Conservation (phyloP, 1,140 invertebrate genomes). For the Drosophila persimilis region DNA sequence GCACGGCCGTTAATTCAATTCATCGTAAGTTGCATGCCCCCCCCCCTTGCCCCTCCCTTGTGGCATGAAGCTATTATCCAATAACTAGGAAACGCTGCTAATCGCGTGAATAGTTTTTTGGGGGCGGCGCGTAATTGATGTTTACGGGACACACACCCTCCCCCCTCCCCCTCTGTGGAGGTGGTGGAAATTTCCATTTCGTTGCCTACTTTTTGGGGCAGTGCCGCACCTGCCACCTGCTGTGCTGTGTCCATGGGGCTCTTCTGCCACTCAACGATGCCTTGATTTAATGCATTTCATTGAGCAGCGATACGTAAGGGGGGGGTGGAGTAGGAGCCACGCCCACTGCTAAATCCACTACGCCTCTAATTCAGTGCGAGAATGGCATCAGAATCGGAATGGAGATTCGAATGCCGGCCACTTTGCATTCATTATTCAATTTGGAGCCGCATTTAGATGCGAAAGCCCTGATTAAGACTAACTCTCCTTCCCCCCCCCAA, state of each 20-base stretch:
- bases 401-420: slow-evolving; percentile 21
- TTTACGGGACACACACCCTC: slow-evolving; percentile 53
- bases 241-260: slow-evolving; percentile 18
- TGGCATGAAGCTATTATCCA: slow-evolving; percentile 61
- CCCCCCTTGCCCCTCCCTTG: slow-evolving; percentile 12
- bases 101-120: slow-evolving; percentile 79
- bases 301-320: slow-evolving; percentile 56
- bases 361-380: not conserved
- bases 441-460: slow-evolving; percentile 75
- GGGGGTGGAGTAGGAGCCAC: not conserved
- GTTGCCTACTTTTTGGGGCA: slow-evolving; percentile 64
- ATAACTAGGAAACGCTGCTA: slow-evolving; percentile 74
- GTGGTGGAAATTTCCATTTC: slow-evolving; percentile 63
- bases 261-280: slow-evolving; percentile 68
- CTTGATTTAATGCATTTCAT: slow-evolving; percentile 81
- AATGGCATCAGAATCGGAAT: too few species aligned
- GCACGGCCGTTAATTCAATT: slow-evolving; percentile 76
- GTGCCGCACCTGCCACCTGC: slow-evolving; percentile 28
- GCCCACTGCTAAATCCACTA: slow-evolving; percentile 24
- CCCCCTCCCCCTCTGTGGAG: not conserved
- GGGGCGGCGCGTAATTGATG: slow-evolving; percentile 74
- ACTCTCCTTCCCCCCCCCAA: not conserved
- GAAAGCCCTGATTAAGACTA: slow-evolving; percentile 56
- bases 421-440: slow-evolving; percentile 79
- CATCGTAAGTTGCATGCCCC: slow-evolving; percentile 46